These are phyloP conservation scores for Gopherus flavomarginatus DNA, from an alignment of 2,113 vertebrate species.

Conservation along the genomic window DNA sequence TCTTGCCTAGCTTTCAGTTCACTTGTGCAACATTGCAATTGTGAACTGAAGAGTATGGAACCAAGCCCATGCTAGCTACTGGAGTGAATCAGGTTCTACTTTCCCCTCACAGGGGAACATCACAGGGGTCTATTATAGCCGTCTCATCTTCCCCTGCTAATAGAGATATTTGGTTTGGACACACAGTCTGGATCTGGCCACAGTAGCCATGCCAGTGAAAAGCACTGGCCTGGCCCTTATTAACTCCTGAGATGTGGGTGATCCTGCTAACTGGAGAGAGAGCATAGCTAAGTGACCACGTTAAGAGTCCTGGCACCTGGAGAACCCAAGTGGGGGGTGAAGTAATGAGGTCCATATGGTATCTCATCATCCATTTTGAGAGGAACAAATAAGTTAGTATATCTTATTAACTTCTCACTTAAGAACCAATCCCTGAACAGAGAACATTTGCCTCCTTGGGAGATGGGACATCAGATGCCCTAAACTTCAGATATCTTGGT, in stretches of 20 bases:
- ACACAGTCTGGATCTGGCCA: neutral
- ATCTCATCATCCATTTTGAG: neutral
- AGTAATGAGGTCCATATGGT: neutral
- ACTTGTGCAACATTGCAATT: neutral
- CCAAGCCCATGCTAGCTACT: neutral
- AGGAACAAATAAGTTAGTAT: neutral
- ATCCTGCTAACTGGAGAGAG: neutral
- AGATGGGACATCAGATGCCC: rapidly evolving
- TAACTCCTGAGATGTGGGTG: neutral
- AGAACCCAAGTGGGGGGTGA: neutral
- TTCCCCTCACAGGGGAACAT: neutral
- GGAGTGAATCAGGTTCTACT: neutral
- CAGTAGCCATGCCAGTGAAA: neutral
- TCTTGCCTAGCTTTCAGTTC: neutral
- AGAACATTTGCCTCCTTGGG: neutral
- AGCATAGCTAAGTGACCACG: neutral
- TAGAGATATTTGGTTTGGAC: neutral
- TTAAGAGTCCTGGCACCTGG: neutral
- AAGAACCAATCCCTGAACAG: no score
- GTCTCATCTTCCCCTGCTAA: neutral
- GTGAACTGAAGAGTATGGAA: neutral
- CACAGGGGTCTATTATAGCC: neutral
- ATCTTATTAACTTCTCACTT: neutral
- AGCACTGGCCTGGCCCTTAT: neutral
- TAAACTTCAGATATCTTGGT: neutral